Percentiles rank a stretch among this genome's conserved stretches.
Evolutionary conservation across 2,113 vertebrate genomes (phyloP).

Genomic region (Coreoperca whiteheadi): DNA sequence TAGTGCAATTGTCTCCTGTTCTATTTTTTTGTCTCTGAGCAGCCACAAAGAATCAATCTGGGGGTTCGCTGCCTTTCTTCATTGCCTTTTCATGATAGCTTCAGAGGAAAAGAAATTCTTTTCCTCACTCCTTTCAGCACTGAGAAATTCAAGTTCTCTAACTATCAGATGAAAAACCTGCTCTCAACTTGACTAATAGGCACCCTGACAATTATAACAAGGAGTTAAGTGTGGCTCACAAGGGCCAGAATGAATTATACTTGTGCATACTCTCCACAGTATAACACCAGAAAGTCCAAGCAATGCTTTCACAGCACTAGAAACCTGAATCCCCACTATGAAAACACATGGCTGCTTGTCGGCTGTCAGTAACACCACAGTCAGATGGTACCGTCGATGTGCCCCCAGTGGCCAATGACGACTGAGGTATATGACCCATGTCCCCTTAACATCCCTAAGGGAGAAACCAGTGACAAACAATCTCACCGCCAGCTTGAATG

Average conservation of each 20-base stretch:
- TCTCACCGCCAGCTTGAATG: slow-evolving; percentile 15
- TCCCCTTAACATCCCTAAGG: neutral
- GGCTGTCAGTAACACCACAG: slow-evolving; percentile 24
- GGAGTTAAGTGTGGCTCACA: neutral
- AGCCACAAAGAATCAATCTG: neutral
- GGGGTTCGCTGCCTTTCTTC: too few relatives aligned
- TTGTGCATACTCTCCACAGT: neutral
- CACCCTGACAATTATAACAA: neutral
- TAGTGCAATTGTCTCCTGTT: neutral
- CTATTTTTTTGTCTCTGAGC: neutral
- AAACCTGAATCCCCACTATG: neutral
- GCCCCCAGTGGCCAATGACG: slow-evolving; percentile 11
- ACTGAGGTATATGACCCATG: slow-evolving; percentile 15
- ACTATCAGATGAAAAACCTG: neutral
- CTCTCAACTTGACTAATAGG: neutral
- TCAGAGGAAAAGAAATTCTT: too few relatives aligned
- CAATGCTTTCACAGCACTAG: neutral
- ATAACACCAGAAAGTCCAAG: neutral
- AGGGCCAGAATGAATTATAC: neutral
- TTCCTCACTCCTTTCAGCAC: neutral
- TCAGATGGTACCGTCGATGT: neutral
- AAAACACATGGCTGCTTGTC: slow-evolving; percentile 36
- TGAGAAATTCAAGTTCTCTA: neutral
- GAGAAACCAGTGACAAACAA: slow-evolving; percentile 12
- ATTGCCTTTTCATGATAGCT: neutral